Evolutionary conservation across 1,140 invertebrate species (phyloP), one percentile per base, ranked within the genome.

Genomic region (Eulimnadia texana): DNA sequence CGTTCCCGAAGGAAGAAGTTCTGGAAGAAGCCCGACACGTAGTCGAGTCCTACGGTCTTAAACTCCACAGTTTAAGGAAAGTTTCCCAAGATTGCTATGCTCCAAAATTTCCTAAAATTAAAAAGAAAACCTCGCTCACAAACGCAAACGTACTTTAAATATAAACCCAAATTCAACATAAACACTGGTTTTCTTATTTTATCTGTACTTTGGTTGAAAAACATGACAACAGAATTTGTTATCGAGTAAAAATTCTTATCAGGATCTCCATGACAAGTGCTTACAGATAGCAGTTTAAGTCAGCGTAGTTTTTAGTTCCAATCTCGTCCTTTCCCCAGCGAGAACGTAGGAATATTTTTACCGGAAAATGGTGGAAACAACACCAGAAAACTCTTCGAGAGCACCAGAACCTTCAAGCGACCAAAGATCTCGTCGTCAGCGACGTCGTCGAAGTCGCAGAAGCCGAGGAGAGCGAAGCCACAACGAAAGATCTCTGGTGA

Each of bases 41-140:
- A 20, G 27, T 61, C 10, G 27, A 22, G 2, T 25, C 49, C 33
- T 27, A 53, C 13, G 60, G 60, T 9, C 29, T 61, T 2, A 61
- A 61, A 33, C 29, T 54, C 10, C 25, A 24, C 23, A 61, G 60
- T 20, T 51, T 61, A 10, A 50, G 51, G 33, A 50, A 11, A 1
- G 51, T 54, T 11, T n/a, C 25, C 3, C 60, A 61, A 42, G 50
- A 61, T 29, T 61, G 60, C 23, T 55, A 28, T 10, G 24, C 22
- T 3, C 55, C 55, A 42, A 42, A 42, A 16, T 42, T 42, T 16
- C 33, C 33, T 42, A 6, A 42, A 9, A 9, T 42, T 42, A 42
- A 42, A 42, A 42, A 42, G 33, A 42, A 42, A 42, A 42, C 6
- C 33, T 9, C 33, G 33, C 33, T 6, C 33, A n/a, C n/a, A n/a